Base-by-base conservation (phyloP, 2,113 vertebrate genomes). In the Meriones unguiculatus region DNA sequence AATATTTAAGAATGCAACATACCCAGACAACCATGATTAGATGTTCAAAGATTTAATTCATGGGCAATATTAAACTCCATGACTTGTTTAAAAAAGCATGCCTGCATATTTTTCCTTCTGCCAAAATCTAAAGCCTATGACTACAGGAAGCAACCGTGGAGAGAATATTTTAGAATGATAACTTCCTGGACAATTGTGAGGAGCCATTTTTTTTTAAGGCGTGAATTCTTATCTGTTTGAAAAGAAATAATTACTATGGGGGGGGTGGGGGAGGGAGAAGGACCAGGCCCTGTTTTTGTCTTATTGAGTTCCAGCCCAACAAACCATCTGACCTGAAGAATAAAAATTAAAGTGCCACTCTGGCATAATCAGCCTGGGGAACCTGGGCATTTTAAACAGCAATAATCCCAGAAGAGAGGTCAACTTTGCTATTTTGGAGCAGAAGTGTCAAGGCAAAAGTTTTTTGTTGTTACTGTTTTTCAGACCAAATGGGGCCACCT, bases 41-140 rank as follows among this genome's bases (percentile, higher is more conserved):
- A 90, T 70, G 80, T 69, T 85, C 10, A 95, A 50, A 93, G 88
- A 76, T 64, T 92, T 50, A 92, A 57, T 46, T 59, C 50, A 57
- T 22, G 32, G 1, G 7, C 28, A 80, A 59, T 4, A 12, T 90
- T 82, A 75, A 91, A 90, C 52, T 80, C 24, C 17, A 65, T 65
- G 17, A 91, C 35, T 82, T 82, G 25, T 75, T 85, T 89, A 77
- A 96, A 93, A 11, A 80, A 93, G 25, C 14, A 46, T 67, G 7
- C 13, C 77, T 72, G 22, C 25, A 24, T 35, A 7, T 14, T 59
- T 41, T 14, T 65, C 57, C 69, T n/a, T 85, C 35, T 81, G 50
- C 57, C 67, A 67, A 41, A 87, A 54, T 54, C 52, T 38, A 84
- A 95, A 90, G 8, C 15, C 50, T 32, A 14, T 84, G 72, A 59